A percentile compares a stretch with the other conserved stretches of the same genome.
phyloP scores from a whole-genome alignment of 2,797 vertebrate species.

The Decapterus maruadsi region DNA sequence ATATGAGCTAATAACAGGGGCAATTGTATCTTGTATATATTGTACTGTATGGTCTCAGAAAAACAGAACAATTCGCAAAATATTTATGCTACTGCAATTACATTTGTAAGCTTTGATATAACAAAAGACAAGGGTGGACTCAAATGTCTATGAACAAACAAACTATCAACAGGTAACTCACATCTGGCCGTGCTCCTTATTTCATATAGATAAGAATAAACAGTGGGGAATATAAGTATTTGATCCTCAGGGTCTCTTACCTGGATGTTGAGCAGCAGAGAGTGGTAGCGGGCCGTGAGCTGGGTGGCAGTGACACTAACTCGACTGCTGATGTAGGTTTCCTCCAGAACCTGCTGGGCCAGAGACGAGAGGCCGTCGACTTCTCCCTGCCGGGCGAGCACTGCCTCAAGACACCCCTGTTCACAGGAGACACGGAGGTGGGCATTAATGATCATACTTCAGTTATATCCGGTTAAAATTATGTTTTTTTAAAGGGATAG shows the following conservation, averaged over 20 bases:
- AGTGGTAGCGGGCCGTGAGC: constrained; percentile 93
- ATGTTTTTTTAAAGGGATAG: not conserved
- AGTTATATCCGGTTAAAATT: not conserved
- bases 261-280: constrained; percentile 90
- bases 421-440: constrained; percentile 31
- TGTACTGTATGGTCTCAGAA: not conserved
- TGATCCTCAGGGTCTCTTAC: constrained; percentile 47
- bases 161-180: not conserved
- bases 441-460: constrained; percentile 13
- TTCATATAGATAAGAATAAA: not conserved
- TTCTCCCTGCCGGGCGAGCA: constrained; percentile 88
- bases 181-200: not conserved
- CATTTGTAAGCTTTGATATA: not conserved
- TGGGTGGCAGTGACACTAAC: constrained; percentile 91
- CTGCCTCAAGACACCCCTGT: constrained; percentile 92
- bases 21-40: not conserved
- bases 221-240: too few species aligned
- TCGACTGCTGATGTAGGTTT: constrained; percentile 88
- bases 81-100: not conserved
- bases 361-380: constrained; percentile 92
- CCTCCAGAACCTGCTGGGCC: constrained; percentile 94
- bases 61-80: not conserved
- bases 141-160: not conserved
- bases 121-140: not conserved
- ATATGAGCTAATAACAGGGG: not conserved